phyloP scores from a whole-genome alignment of 1,140 invertebrate genomes.

The Eupeodes corollae region DNA sequence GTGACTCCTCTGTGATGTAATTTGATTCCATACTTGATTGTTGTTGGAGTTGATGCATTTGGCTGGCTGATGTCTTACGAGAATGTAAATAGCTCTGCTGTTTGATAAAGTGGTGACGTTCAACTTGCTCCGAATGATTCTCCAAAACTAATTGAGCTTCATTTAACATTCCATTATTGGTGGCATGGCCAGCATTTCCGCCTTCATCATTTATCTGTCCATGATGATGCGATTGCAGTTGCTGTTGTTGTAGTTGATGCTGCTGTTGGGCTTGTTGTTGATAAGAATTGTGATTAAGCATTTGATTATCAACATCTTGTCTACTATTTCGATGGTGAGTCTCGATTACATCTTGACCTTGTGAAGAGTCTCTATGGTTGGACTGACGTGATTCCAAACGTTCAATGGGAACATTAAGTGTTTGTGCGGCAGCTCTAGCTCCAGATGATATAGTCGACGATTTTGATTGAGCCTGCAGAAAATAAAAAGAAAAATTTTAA shows the following conservation, averaged over 20 bases:
- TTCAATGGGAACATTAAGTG: constrained; percentile 35
- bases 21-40: constrained; percentile 24
- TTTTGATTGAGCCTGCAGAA: constrained; percentile 31
- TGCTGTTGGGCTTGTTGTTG: constrained; percentile 4
- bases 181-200: background rate
- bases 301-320: background rate
- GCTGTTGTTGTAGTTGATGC: constrained; percentile 17
- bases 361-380: constrained; percentile 13
- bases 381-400: constrained; percentile 32
- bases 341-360: background rate
- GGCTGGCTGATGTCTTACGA: constrained; percentile 14
- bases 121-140: background rate
- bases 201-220: background rate
- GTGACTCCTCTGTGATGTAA: constrained; percentile 25
- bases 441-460: constrained; percentile 33
- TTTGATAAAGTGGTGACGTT: constrained; percentile 23
- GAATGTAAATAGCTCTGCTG: constrained; percentile 23
- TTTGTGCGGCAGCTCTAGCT: constrained; percentile 33
- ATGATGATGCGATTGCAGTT: constrained; percentile 3
- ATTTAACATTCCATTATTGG: background rate
- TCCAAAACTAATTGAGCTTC: background rate
- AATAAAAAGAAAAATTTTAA: background rate
- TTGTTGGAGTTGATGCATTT: constrained; percentile 14
- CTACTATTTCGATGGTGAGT: background rate
- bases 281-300: background rate